Evolutionary conservation across 2,888 invertebrate genomes (phyloP).

Genomic region (Synergus umbraculus): DNA sequence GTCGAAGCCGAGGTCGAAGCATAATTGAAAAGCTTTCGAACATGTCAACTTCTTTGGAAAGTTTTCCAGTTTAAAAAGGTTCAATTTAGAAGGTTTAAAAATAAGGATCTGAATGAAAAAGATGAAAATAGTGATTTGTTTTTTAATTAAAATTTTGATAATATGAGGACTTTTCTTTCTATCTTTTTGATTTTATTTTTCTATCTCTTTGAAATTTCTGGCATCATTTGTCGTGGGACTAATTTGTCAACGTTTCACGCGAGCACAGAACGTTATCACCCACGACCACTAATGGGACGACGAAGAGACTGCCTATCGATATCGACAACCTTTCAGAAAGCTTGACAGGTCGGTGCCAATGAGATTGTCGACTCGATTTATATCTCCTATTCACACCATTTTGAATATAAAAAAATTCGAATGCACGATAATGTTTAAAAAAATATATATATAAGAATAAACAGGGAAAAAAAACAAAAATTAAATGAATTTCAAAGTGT

Average conservation of each 20-base stretch:
- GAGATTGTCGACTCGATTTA: conserved; percentile 29
- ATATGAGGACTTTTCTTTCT: not conserved
- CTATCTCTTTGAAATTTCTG: not conserved
- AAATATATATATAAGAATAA: no score
- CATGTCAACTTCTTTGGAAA: no score
- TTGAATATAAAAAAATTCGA: not conserved
- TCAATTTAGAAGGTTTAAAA: no score
- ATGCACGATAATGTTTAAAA: not conserved
- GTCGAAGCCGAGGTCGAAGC: no score
- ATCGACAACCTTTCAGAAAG: conserved; percentile 36
- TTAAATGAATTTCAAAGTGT: not conserved
- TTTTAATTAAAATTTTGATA: not conserved
- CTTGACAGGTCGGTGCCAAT: conserved; percentile 23
- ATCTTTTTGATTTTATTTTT: not conserved
- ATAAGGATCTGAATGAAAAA: no score
- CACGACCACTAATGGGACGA: conserved; percentile 10
- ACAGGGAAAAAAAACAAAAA: not conserved
- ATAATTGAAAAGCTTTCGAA: not conserved
- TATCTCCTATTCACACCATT: conserved; percentile 16
- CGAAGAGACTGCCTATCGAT: conserved; percentile 31
- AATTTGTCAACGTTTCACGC: conserved; percentile 32
- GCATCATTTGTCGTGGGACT: conserved; percentile 28
- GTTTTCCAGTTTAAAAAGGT: no score
- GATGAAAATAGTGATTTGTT: no score
- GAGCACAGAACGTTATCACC: conserved; percentile 36